phyloP scores from a whole-genome alignment of 2,888 invertebrate genomes.

The Drosophila hamatofila region DNA sequence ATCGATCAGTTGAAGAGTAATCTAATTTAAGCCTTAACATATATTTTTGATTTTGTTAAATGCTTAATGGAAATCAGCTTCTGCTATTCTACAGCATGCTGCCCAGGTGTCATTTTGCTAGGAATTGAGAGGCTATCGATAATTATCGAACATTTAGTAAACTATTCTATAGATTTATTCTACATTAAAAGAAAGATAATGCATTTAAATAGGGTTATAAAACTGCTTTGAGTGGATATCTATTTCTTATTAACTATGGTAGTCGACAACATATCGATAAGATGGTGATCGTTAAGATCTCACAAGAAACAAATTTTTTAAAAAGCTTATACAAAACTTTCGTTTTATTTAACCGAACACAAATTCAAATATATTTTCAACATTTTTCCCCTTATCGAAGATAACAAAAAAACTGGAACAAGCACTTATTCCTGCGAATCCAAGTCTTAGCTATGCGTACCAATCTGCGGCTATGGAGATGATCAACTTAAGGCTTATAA shows the following conservation, averaged over 20 bases:
- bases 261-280: not conserved
- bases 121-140: not conserved
- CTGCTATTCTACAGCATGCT: too few relatives aligned
- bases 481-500: slow-evolving; percentile 27
- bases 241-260: not conserved
- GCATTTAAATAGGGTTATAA: not conserved
- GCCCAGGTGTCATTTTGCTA: too few relatives aligned
- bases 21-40: too few relatives aligned
- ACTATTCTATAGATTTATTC: not conserved
- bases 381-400: slow-evolving; percentile 26
- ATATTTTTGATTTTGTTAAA: too few relatives aligned
- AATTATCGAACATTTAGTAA: not conserved
- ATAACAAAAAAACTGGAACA: slow-evolving; percentile 33
- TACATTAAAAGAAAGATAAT: not conserved
- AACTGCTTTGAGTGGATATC: not conserved
- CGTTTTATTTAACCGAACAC: too few relatives aligned
- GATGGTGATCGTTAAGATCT: not conserved
- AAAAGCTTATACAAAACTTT: too few relatives aligned
- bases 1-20: too few relatives aligned
- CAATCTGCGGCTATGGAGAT: slow-evolving; percentile 56
- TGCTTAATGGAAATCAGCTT: too few relatives aligned
- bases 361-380: too few relatives aligned
- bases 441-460: slow-evolving; percentile 19
- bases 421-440: slow-evolving; percentile 24
- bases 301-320: not conserved